Evolutionary conservation across 2,797 vertebrate genomes (phyloP).

Genomic region (Esox masquinongy): DNA sequence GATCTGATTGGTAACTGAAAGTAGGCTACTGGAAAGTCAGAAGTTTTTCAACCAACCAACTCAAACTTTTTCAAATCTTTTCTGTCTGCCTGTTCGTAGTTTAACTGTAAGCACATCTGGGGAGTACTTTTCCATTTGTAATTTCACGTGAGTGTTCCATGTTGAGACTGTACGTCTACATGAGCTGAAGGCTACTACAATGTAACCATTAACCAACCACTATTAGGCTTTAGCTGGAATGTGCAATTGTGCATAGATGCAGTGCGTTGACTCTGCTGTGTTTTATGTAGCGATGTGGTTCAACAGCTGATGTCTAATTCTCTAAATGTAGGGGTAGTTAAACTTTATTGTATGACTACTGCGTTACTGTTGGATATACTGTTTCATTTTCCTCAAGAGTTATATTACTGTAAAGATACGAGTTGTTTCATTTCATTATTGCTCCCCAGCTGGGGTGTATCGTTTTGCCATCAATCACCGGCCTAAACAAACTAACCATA

Average conservation of each 20-base stretch:
- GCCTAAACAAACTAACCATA: background rate
- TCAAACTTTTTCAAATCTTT: background rate
- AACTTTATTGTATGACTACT: background rate
- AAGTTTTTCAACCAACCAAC: background rate
- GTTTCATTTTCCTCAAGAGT: background rate
- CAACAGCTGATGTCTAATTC: background rate
- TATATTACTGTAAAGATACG: background rate
- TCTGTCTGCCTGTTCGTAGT: background rate
- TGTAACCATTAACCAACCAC: background rate
- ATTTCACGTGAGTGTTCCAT: conserved; percentile 37
- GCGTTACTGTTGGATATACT: background rate
- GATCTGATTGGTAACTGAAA: background rate
- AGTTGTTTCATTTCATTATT: too few species aligned
- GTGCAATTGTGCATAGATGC: background rate
- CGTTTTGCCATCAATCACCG: background rate
- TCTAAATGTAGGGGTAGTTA: background rate
- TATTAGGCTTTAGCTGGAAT: conserved; percentile 1
- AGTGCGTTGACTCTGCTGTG: background rate
- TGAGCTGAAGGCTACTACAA: background rate
- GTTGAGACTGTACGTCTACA: conserved; percentile 5
- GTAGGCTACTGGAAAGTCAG: background rate
- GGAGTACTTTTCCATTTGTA: conserved; percentile 14
- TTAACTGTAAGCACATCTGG: conserved; percentile 1
- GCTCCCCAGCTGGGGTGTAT: too few species aligned
- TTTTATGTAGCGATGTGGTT: background rate